A percentile compares a stretch with the other conserved stretches of the same genome.
Evolutionary conservation across 2,113 vertebrate species (phyloP).

Genomic region (Sturnus vulgaris): DNA sequence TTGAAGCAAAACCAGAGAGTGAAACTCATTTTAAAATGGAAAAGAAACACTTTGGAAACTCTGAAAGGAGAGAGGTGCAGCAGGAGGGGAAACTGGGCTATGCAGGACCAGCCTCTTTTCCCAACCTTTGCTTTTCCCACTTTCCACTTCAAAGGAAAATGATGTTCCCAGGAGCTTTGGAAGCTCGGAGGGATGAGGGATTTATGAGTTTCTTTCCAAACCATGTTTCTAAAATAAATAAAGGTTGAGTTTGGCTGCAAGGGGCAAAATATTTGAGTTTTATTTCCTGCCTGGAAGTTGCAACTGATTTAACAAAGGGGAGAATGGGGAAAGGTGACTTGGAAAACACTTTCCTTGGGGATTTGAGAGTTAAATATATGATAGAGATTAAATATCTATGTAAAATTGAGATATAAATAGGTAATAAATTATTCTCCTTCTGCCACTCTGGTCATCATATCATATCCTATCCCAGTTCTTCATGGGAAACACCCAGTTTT

Average conservation of each 20-base stretch:
- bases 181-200: not conserved
- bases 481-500: not conserved
- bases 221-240: not conserved
- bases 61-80: not conserved
- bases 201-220: not conserved
- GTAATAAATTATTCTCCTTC: not conserved
- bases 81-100: rapidly evolving
- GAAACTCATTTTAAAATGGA: not conserved
- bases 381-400: not conserved
- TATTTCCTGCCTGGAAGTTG: not conserved
- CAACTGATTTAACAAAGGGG: not conserved
- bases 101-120: not conserved
- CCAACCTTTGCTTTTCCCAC: not conserved
- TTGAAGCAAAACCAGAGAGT: rapidly evolving
- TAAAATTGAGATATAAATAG: not conserved
- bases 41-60: not conserved
- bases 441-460: not conserved
- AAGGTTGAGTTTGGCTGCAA: not conserved
- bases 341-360: not conserved
- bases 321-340: not conserved
- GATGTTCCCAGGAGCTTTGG: not conserved
- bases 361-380: not conserved
- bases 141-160: not conserved
- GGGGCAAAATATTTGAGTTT: not conserved
- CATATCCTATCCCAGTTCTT: not conserved